Base-by-base conservation (phyloP, 92 coral and sea anemone species). In the Zoanthus sansibaricus region DNA sequence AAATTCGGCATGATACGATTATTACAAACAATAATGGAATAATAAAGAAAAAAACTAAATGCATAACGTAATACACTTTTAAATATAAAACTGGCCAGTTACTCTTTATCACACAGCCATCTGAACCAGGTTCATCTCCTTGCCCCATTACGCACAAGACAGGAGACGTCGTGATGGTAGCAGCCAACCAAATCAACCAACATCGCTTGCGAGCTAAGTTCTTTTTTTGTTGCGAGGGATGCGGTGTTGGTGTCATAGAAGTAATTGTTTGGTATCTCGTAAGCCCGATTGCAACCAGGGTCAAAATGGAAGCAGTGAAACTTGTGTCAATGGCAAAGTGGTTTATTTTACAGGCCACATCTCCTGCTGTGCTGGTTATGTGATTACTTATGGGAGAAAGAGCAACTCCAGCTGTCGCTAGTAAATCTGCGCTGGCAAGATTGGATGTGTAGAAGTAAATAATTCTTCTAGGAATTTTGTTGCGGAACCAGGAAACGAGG, bases 161-260 rank as follows among this genome's bases (percentile, higher is more conserved):
- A 4, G 82, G 68, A 77, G 47, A 77, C n/a, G 82, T 18, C 5
- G 64, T 56, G 18, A 55, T 30, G 14, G 5, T 58, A n/a, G 79
- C 62, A 18, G 49, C 49, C 37, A 75, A 52, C 79, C 64, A 75
- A 30, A 77, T 77, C 2, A 77, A n/a, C n/a, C 68, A 54, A 45
- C 82, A 77, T 31, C 48, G 68, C 47, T 55, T 77, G 67, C 82
- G 82, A 25, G 69, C 82, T 20, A 49, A 13, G 11, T 30, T 77
- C 7, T 7, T 37, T 1, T 54, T 44, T 37, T 37, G 51, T 58
- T 30, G 17, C 49, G 46, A 12, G 11, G 14, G 13, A 42, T 55
- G 37, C 13, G n/a, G 3, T 0, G 52, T 16, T 21, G 55, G 33
- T 12, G 33, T 30, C 0, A n/a, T 9, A 1, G 71, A 77, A 15